Base-by-base conservation (phyloP, 1,140 invertebrate species). In the Hydropsyche tenuis region DNA sequence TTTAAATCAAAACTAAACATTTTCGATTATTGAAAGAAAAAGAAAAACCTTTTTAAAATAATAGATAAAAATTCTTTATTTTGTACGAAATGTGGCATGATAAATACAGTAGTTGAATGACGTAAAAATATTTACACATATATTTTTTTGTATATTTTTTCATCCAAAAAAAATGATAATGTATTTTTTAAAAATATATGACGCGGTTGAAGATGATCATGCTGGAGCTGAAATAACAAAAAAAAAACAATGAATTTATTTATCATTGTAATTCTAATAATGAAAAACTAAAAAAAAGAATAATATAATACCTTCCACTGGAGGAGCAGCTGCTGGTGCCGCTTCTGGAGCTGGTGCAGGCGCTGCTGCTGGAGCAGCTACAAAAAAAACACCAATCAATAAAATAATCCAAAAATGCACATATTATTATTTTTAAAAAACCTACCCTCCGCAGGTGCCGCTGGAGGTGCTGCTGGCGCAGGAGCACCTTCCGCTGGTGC, bases 261-360 rank as follows among this genome's bases (percentile, higher is more conserved):
- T n/a, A n/a, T n/a, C n/a, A n/a, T n/a, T n/a, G n/a, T n/a, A n/a
- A n/a, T n/a, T n/a, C n/a, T n/a, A n/a, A n/a, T n/a, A n/a, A n/a
- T n/a, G n/a, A n/a, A n/a, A n/a, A n/a, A n/a, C n/a, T n/a, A n/a
- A n/a, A n/a, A n/a, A n/a, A n/a, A n/a, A n/a, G n/a, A n/a, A n/a
- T n/a, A n/a, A n/a, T n/a, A n/a, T n/a, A n/a, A n/a, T 72, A 78
- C 78, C 80, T 79, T 79, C 80, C 56, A 75, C 80, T 27, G 77
- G 79, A 51, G 79, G 75, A 46, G 78, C 77, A 23, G 76, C 74
- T 30, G 78, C 75, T 42, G 78, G 74, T 11, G 73, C 74, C 23
- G 78, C 76, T 51, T 73, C 75, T 22, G 79, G 66, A 12, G 76
- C 77, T 14, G 78, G 75, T n/a, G 78, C 78, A 6, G 72, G 72